Percentiles rank a stretch among this genome's conserved stretches.
These are phyloP conservation scores for Pantherophis alleghaniensis DNA, from an alignment of 2,797 vertebrate genomes.

Conservation along the genomic window DNA sequence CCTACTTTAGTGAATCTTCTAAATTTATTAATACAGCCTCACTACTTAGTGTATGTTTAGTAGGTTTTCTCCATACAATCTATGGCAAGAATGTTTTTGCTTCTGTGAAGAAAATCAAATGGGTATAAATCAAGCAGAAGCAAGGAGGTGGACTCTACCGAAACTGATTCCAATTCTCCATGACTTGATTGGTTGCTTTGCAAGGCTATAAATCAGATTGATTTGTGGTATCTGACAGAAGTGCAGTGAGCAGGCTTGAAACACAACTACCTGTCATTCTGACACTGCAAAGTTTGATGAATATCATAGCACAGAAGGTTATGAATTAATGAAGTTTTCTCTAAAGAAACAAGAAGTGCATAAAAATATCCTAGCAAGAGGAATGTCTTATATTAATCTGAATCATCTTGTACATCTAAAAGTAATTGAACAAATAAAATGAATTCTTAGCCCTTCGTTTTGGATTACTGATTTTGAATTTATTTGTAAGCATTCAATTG, in stretches of 20 bases:
- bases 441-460: neutral
- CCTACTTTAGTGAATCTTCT: neutral
- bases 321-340: conserved; percentile 15
- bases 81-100: neutral
- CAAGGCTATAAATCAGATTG: conserved; percentile 2
- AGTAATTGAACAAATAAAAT: neutral
- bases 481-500: neutral
- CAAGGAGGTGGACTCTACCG: too few relatives aligned
- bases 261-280: neutral
- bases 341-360: neutral
- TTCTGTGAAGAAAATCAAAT: neutral
- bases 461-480: neutral
- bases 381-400: neutral
- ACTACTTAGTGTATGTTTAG: neutral
- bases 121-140: too few relatives aligned
- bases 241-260: neutral
- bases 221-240: neutral
- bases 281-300: neutral
- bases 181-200: neutral
- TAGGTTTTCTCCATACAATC: neutral
- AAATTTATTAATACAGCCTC: neutral
- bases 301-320: neutral
- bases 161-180: neutral
- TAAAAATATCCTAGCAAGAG: neutral
- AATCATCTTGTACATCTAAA: neutral